Conservation (phyloP, 2,888 invertebrate genomes). For the Perizoma flavofasciatum region DNA sequence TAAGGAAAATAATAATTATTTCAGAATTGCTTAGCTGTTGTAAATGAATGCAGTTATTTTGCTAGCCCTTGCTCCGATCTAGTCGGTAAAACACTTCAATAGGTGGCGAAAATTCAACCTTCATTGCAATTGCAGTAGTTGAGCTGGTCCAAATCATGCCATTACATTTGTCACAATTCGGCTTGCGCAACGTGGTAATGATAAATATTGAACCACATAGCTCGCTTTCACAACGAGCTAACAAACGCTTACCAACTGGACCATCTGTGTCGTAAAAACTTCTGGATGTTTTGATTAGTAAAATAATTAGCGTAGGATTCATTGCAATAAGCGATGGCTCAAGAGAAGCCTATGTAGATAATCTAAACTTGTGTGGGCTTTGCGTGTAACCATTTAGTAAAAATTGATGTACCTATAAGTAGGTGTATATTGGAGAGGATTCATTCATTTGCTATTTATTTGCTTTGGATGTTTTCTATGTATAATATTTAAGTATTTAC, state of each 20-base stretch:
- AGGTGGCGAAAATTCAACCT: slow-evolving; percentile 43
- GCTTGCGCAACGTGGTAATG: slow-evolving; percentile 54
- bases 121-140: slow-evolving; percentile 31
- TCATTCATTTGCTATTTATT: no score
- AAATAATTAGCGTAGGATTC: slow-evolving; percentile 56
- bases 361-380: slow-evolving; percentile 7
- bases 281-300: slow-evolving; percentile 54
- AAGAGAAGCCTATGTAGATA: slow-evolving; percentile 32
- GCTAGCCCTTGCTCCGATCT: slow-evolving; percentile 35
- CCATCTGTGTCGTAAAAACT: slow-evolving; percentile 48
- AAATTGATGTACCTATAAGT: no score
- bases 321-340: slow-evolving; percentile 40
- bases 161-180: slow-evolving; percentile 55
- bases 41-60: slow-evolving; percentile 35
- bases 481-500: no score
- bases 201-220: slow-evolving; percentile 49
- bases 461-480: no score
- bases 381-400: slow-evolving; percentile 27
- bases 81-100: slow-evolving; percentile 37
- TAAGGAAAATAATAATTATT: slow-evolving; percentile 8
- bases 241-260: slow-evolving; percentile 44
- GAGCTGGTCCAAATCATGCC: slow-evolving; percentile 43
- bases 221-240: slow-evolving; percentile 64
- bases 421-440: no score
- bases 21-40: slow-evolving; percentile 4